A percentile compares a stretch with the other conserved stretches of the same genome.
Evolutionary conservation across 2,797 vertebrate genomes (phyloP).

Genomic region (Coregonus ussuriensis): DNA sequence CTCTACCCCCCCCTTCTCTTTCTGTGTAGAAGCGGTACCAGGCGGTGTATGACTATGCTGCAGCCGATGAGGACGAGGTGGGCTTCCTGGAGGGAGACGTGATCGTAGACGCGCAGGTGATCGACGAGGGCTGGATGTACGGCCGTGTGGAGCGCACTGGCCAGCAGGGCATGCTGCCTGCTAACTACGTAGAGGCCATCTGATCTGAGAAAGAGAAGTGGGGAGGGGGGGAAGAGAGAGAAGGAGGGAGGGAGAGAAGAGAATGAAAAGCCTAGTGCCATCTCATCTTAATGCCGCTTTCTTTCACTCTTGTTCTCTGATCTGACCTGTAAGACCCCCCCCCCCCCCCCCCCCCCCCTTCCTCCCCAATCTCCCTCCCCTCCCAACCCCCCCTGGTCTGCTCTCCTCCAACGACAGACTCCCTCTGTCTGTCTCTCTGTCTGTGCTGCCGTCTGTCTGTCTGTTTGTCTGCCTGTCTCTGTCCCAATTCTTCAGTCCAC

Average conservation of each 20-base stretch:
- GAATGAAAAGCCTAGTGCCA: conserved; percentile 80
- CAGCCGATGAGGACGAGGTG: conserved; percentile 93
- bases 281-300: conserved; percentile 78
- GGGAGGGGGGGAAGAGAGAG: conserved; percentile 44
- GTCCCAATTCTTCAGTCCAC: conserved; percentile 35
- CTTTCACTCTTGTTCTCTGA: conserved; percentile 68
- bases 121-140: conserved; percentile 98
- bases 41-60: conserved; percentile 91
- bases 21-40: conserved; percentile 85
- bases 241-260: conserved; percentile 53
- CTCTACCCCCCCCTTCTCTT: background rate
- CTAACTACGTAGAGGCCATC: conserved; percentile 97
- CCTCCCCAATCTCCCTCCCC: background rate
- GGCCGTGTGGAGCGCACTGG: conserved; percentile 96
- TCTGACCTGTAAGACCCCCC: conserved; percentile 51
- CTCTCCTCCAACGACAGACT: conserved; percentile 50
- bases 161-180: conserved; percentile 94
- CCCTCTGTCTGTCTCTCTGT: conserved; percentile 42
- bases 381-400: conserved; percentile 45
- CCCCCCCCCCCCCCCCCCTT: background rate
- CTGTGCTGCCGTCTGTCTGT: conserved; percentile 48
- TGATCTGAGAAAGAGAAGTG: conserved; percentile 67
- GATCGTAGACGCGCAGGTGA: conserved; percentile 95
- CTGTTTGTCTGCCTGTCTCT: conserved; percentile 35
- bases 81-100: conserved; percentile 94